Conservation (phyloP, 2,888 invertebrate genomes). For the Scelioninae gen. 1 region DNA sequence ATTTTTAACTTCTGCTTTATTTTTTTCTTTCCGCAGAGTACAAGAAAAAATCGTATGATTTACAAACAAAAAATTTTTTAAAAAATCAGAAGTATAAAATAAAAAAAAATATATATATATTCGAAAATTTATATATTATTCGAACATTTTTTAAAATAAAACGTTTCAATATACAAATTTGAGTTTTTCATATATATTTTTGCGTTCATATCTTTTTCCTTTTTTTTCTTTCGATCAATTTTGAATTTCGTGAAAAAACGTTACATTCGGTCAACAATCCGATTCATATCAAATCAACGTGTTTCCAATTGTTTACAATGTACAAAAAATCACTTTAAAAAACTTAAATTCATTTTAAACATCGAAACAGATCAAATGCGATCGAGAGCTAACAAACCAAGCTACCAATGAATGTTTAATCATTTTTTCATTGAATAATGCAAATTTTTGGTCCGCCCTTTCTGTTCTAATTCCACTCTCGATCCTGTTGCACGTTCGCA, state of each 20-base stretch:
- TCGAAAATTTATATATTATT: too few relatives aligned
- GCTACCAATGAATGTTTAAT: conserved; percentile 15
- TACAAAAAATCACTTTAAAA: background rate
- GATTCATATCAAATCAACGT: background rate
- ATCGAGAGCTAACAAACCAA: background rate
- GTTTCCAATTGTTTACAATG: background rate
- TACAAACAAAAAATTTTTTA: too few relatives aligned
- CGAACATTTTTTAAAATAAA: too few relatives aligned
- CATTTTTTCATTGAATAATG: conserved; percentile 31
- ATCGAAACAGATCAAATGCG: background rate
- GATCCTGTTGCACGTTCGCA: conserved; percentile 30
- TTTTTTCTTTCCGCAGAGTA: too few relatives aligned
- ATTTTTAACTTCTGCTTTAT: too few relatives aligned
- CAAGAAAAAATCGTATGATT: too few relatives aligned
- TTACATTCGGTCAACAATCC: too few relatives aligned
- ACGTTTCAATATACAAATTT: too few relatives aligned
- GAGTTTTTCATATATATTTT: background rate
- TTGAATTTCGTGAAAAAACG: too few relatives aligned
- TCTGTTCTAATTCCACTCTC: conserved; percentile 9
- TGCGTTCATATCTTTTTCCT: background rate
- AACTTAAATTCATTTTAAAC: background rate
- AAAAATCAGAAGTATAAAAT: too few relatives aligned
- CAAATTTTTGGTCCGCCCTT: conserved; percentile 24
- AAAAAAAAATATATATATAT: too few relatives aligned
- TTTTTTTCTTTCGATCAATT: too few relatives aligned